Evolutionary conservation across 1,140 invertebrate genomes (phyloP), one percentile per base, ranked within the genome.

Genomic region (Dysdera silvatica): DNA sequence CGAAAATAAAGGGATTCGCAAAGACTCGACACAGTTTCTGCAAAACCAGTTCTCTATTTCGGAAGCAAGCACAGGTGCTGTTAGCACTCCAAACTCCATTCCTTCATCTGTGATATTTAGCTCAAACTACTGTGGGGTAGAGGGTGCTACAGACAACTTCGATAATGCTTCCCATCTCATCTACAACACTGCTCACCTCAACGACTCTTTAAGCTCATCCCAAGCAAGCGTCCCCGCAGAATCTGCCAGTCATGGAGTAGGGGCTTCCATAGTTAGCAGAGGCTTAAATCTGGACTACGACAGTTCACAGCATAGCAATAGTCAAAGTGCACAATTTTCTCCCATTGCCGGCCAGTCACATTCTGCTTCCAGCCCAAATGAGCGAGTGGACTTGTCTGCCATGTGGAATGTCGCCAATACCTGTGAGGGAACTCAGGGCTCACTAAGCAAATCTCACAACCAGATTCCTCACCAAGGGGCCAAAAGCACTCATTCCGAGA

Each of bases 41-140:
- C n/a, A n/a, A n/a, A n/a, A n/a, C n/a, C n/a, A n/a, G n/a, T n/a
- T n/a, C n/a, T n/a, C n/a, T n/a, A n/a, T n/a, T n/a, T n/a, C n/a
- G n/a, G n/a, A n/a, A n/a, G 31, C 53, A 16, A 28, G 43, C 35
- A 43, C 53, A 41, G 53, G 53, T 59, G 56, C 51, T 59, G 56
- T 18, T 56, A 59, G 56, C 51, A 59, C 47, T 47, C 56, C 29
- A 49, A 35, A 26, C 43, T 31, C 52, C 61, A 24, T 37, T 41
- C 33, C 20, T 56, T 31, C 35, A 40, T 63, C 61, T 63, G 61
- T 63, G 61, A 63, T 63, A 61, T 49, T 61, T 56, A 63, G 61
- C 61, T 63, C 61, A 63, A 63, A 48, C 14, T 20, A 16, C 53
- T 56, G 26, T 56, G 29, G 43, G n/a, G 29, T 37, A 20, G 16